phyloP scores from a whole-genome alignment of 37 sponge, comb jelly and placozoan genomes.

The Aplysina aerophoba region DNA sequence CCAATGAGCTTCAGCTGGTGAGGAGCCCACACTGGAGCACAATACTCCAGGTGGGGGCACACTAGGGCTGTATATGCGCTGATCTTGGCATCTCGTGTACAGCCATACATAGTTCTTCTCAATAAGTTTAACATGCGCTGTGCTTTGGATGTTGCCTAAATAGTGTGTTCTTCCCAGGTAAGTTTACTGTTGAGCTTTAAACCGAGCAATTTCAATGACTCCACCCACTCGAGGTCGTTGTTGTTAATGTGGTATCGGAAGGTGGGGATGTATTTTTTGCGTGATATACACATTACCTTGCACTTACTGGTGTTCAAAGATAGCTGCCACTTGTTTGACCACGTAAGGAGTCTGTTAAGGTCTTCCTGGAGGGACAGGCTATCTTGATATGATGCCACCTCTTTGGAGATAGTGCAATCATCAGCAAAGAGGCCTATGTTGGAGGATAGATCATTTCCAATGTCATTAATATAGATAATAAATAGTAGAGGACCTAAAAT shows the following conservation, averaged over 20 bases:
- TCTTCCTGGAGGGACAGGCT: background rate
- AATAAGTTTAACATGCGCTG: background rate
- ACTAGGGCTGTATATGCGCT: background rate
- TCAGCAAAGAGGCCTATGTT: background rate
- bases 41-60: conserved; percentile 16
- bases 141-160: background rate
- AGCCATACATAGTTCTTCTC: conserved; percentile 18
- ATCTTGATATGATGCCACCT: background rate
- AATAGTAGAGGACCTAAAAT: conserved; percentile 46
- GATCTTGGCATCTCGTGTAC: background rate
- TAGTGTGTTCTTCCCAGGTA: background rate
- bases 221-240: background rate
- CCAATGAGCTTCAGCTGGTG: background rate
- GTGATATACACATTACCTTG: conserved; percentile 7
- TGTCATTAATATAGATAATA: conserved; percentile 44
- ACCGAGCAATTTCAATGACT: background rate
- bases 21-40: conserved; percentile 15
- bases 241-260: background rate
- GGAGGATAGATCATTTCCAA: background rate
- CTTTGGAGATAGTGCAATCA: conserved; percentile 18
- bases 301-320: background rate
- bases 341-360: background rate
- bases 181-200: background rate
- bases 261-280: background rate
- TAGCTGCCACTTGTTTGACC: conserved; percentile 9